Evolutionary conservation across 2,888 invertebrate species (phyloP), one percentile per base, ranked within the genome.

Genomic region (Megamerina dolium): DNA sequence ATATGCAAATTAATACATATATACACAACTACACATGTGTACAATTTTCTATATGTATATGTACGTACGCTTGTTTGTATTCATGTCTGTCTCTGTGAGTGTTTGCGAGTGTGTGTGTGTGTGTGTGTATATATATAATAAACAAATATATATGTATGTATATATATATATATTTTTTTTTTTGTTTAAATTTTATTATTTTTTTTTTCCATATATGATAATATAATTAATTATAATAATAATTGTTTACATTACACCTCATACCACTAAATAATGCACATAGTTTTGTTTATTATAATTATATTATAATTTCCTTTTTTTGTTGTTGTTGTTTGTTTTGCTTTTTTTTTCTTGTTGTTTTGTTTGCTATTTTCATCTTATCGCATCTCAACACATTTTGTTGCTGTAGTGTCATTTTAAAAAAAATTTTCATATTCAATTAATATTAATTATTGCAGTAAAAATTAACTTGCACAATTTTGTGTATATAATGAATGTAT

Each of bases 181-280:
- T 31, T 13, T 37, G n/a, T 29, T 32, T 37, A 37, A 19, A 32
- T 13, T 37, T 27, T 26, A 13, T 20, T 12, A 14, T 42, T 27
- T 41, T 27, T 13, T 31, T 30, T 31, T 31, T 33, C 5, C 43
- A 40, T 46, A 16, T 20, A 21, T 49, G 19, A 37, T 29, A 12
- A 42, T 43, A 26, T 43, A 34, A 38, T 17, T 43, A 43, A 32
- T 38, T 21, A 14, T 37, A 33, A 38, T 45, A 48, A 52, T 53
- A 53, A 53, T 53, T 51, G 52, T 55, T 54, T 51, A 51, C 48
- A 52, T 51, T 55, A 53, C 53, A 55, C 55, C 56, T 50, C 55
- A 57, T 54, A 56, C 55, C 56, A 51, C 54, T 57, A 57, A 56
- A 56, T 57, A 57, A 57, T 56, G 57, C 57, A 57, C 57, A 57